These are phyloP conservation scores for Epirrhoe tristata DNA, from an alignment of 2,888 invertebrate species.

Conservation along the genomic window DNA sequence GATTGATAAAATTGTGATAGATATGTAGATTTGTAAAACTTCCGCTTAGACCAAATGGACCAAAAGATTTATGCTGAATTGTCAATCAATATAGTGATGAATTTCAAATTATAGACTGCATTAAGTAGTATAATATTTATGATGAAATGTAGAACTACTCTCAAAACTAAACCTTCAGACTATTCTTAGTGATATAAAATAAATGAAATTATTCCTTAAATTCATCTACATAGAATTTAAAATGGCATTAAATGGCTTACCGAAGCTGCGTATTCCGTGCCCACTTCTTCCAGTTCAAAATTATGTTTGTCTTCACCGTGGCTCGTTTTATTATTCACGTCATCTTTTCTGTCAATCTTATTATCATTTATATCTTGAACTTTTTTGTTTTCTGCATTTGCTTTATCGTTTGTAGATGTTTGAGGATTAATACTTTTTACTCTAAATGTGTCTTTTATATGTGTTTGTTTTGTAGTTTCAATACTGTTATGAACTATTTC, in stretches of 20 bases:
- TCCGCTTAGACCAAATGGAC: no score
- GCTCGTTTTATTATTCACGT: conserved; percentile 7
- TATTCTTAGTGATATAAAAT: no score
- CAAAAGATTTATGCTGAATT: no score
- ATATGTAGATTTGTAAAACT: no score
- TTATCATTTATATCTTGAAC: conserved; percentile 13
- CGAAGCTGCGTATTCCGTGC: conserved; percentile 41
- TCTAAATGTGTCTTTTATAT: conserved; percentile 6
- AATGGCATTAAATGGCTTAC: conserved; percentile 35
- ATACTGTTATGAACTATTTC: conserved; percentile 18
- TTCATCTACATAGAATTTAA: no score
- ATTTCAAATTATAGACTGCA: no score
- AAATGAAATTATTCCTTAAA: no score
- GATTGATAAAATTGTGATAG: no score
- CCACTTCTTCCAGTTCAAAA: conserved; percentile 39
- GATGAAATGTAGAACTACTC: no score
- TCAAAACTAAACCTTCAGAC: no score
- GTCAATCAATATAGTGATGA: no score
- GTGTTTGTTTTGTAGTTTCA: conserved; percentile 10
- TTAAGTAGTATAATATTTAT: no score
- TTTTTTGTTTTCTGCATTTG: neutral
- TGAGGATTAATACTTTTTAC: neutral
- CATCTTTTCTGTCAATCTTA: conserved; percentile 11
- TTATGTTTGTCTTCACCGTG: conserved; percentile 20
- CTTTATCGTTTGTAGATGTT: conserved; percentile 5